Evolutionary conservation across 2,113 vertebrate species (phyloP).

Genomic region (Canis aureus): DNA sequence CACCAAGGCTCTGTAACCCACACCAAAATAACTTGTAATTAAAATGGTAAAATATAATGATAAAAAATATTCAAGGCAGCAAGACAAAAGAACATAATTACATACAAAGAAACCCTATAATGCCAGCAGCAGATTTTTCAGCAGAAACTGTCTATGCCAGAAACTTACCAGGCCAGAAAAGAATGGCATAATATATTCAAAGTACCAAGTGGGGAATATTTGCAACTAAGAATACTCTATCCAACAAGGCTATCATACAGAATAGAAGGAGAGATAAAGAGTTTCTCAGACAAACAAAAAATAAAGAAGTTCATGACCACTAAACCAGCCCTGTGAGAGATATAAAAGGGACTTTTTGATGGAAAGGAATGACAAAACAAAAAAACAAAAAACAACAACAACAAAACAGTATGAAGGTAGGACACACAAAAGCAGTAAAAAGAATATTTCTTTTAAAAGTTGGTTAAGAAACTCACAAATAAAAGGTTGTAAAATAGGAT

Average conservation of each 20-base stretch:
- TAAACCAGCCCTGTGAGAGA: neutral
- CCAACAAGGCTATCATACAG: neutral
- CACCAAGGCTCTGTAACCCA: neutral
- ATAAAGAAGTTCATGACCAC: neutral
- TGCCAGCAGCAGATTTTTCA: neutral
- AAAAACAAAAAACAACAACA: no score
- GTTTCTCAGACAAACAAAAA: neutral
- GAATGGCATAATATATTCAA: neutral
- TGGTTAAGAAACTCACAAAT: neutral
- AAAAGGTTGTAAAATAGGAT: neutral
- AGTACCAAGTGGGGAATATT: neutral
- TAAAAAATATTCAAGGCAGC: neutral
- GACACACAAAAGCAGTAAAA: neutral
- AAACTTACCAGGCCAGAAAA: neutral
- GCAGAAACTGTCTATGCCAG: neutral
- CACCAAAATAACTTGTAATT: neutral
- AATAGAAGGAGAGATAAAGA: neutral
- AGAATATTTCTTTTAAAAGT: neutral
- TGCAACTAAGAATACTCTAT: neutral
- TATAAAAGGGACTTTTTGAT: neutral
- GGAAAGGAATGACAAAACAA: neutral
- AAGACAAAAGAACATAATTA: neutral
- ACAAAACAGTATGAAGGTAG: neutral
- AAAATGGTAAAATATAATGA: neutral
- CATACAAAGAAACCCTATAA: neutral